Base-by-base conservation (phyloP, 1,140 invertebrate species). In the Rhizoglyphus robini region DNA sequence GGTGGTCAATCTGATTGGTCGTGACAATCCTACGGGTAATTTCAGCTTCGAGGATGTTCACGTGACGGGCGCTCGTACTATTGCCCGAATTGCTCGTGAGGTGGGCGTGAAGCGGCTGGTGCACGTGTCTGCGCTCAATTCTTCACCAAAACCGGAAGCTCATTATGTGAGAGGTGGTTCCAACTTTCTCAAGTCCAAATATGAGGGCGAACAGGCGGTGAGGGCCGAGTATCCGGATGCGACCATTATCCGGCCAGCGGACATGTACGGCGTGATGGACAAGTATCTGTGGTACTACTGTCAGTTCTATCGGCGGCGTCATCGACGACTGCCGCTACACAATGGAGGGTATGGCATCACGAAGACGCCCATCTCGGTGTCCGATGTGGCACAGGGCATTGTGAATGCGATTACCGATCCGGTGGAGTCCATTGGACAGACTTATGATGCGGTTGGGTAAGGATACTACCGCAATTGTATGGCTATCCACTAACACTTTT, bases 211-310 rank as follows among this genome's bases (percentile, higher is more conserved):
- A 78, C 70, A 80, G 71, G 92, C 87, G n/a, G 92, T 99, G 0
- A 80, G 79, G 67, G 85, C 92, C 75, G 93, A 96, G 76, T 99
- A 98, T 76, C 96, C 96, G 1, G 84, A 92, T 67, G 96, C 92
- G 4, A 92, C 88, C 13, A 92, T 99, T 67, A 81, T 99, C 68
- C 81, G 91, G 64, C 91, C 96, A 32, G 79, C 92, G 0, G 85
- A 88, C 73, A 85, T 96, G 23, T 97, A 87, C 79, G 96, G 95
- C 1, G 82, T 84, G 65, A 83, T 86, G 72, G 94, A 98, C 79
- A 76, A 83, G 68, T 98, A 96, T 76, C 73, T 95, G 20, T 78
- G 77, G 74, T 88, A 83, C 64, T 81, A 76, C 66, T 63, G 68
- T 23, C 65, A 51, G 34, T 38, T 69, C 31, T 74, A 69, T 70